phyloP scores from a whole-genome alignment of 2,797 vertebrate genomes.

The Holocentrus rufus region DNA sequence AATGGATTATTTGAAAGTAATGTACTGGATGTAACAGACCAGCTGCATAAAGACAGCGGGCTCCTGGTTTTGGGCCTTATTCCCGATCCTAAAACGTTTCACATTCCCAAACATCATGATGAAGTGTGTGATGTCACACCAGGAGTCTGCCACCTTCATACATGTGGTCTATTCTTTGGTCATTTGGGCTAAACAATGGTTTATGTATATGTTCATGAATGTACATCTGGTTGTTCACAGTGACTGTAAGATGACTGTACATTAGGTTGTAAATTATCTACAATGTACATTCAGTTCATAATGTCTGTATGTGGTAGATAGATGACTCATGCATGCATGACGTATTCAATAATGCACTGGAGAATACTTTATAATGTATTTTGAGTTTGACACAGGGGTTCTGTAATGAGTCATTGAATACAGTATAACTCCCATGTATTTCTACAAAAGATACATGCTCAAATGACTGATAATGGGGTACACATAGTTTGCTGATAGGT shows the following conservation, averaged over 20 bases:
- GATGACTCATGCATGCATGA: slow-evolving; percentile 51
- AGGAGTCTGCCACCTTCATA: slow-evolving; percentile 20
- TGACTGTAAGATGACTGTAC: too few relatives aligned
- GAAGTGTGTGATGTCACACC: slow-evolving; percentile 8
- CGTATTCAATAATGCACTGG: slow-evolving; percentile 22
- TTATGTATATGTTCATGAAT: slow-evolving; percentile 27
- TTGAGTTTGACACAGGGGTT: slow-evolving; percentile 20
- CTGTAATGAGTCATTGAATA: slow-evolving; percentile 29
- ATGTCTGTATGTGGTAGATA: not conserved
- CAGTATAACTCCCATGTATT: slow-evolving; percentile 29
- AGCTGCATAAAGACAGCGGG: slow-evolving; percentile 28
- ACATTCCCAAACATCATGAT: not conserved
- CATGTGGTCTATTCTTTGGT: slow-evolving; percentile 26
- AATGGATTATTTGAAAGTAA: slow-evolving; percentile 28
- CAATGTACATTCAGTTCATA: slow-evolving; percentile 24
- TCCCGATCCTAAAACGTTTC: not conserved
- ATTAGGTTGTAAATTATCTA: too few relatives aligned
- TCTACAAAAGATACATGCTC: slow-evolving; percentile 38
- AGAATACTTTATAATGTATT: slow-evolving; percentile 35
- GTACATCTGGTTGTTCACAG: slow-evolving; percentile 5
- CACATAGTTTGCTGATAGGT: slow-evolving; percentile 11
- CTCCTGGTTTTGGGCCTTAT: not conserved
- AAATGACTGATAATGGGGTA: slow-evolving; percentile 40
- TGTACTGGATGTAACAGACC: slow-evolving; percentile 22
- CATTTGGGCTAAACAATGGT: slow-evolving; percentile 20